phyloP scores from a whole-genome alignment of 1,140 invertebrate species.

The Penaeus japonicus region DNA sequence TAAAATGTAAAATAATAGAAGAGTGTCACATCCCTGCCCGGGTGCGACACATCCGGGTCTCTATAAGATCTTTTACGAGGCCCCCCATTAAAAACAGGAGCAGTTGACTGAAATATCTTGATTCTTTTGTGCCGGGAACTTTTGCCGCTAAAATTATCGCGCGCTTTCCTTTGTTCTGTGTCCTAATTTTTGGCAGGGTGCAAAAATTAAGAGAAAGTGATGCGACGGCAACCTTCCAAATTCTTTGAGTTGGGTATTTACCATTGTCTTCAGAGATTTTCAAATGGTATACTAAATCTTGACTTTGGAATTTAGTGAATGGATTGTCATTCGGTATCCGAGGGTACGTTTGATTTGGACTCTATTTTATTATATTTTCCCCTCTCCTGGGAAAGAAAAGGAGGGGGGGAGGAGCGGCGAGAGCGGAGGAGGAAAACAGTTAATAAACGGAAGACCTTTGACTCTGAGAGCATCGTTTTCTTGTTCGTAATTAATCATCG shows the following conservation, averaged over 20 bases:
- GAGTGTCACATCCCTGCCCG: constrained; percentile 38
- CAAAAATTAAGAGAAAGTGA: constrained; percentile 52
- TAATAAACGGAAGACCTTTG: neutral
- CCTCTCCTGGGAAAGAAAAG: neutral
- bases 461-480: neutral
- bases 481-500: neutral
- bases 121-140: constrained; percentile 35
- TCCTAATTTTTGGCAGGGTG: constrained; percentile 45
- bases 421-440: neutral
- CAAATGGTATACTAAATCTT: constrained; percentile 52
- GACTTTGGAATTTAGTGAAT: constrained; percentile 20
- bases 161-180: constrained; percentile 34
- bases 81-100: constrained; percentile 51
- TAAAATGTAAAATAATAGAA: constrained; percentile 52
- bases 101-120: constrained; percentile 51
- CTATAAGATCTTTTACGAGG: constrained; percentile 24
- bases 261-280: constrained; percentile 44
- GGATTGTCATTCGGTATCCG: constrained; percentile 22
- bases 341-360: neutral
- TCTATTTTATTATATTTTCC: neutral
- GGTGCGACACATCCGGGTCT: constrained; percentile 1
- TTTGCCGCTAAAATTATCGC: constrained; percentile 33
- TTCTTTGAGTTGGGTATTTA: constrained; percentile 32
- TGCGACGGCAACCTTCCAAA: constrained; percentile 49
- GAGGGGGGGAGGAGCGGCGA: neutral